These are phyloP conservation scores for Amblyjoppa fuscipennis DNA, from an alignment of 2,888 invertebrate species.

Conservation along the genomic window DNA sequence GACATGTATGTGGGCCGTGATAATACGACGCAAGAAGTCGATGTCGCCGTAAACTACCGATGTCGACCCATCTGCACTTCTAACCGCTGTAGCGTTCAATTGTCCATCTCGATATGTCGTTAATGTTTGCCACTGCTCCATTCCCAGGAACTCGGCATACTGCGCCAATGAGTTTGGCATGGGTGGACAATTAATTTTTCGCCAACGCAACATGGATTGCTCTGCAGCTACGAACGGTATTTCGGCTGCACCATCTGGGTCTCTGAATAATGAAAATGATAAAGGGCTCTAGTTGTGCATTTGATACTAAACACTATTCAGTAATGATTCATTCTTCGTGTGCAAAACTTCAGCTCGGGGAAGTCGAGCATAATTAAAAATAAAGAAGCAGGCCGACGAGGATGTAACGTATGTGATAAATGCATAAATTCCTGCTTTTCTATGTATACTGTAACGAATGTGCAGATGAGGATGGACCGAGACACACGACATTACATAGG, in stretches of 20 bases:
- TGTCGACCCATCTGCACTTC: background rate
- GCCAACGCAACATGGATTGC: slow-evolving; percentile 23
- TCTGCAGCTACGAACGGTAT: background rate
- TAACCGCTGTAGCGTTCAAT: background rate
- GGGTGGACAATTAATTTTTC: slow-evolving; percentile 3
- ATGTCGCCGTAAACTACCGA: slow-evolving; percentile 10
- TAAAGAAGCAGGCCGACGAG: no score
- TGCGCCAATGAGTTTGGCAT: no score
- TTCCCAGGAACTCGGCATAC: background rate
- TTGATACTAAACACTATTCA: no score
- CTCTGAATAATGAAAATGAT: background rate
- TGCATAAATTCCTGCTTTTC: no score
- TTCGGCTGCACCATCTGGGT: background rate
- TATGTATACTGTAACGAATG: no score
- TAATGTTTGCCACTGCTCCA: background rate
- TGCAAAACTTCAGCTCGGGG: no score
- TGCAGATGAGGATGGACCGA: no score
- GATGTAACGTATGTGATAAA: no score
- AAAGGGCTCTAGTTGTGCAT: no score
- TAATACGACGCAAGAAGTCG: background rate
- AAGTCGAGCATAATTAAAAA: no score
- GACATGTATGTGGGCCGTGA: background rate
- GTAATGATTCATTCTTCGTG: no score
- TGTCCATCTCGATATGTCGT: background rate
- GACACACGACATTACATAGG: no score